Percentiles rank a stretch among this genome's conserved stretches.
phyloP scores from a whole-genome alignment of 2,797 vertebrate species.

The Myotis pilosus region DNA sequence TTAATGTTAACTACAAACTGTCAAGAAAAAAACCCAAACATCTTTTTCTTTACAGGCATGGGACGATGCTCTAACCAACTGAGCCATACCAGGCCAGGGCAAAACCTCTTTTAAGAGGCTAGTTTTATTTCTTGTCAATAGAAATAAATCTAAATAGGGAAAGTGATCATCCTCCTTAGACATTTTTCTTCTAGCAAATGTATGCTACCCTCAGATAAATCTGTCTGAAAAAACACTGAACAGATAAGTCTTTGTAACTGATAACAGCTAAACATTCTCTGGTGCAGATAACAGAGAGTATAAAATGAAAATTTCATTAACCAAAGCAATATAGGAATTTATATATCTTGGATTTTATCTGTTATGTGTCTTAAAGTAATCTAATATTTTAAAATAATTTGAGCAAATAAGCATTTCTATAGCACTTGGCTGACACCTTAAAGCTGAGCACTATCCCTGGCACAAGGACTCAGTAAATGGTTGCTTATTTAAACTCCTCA shows the following conservation, averaged over 20 bases:
- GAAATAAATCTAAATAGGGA: background rate
- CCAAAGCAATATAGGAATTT: background rate
- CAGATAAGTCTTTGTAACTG: background rate
- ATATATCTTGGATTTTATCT: background rate
- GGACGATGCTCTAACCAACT: background rate
- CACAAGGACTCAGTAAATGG: background rate
- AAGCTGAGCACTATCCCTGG: background rate
- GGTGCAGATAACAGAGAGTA: background rate
- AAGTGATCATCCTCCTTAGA: slow-evolving; percentile 12
- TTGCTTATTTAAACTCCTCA: background rate
- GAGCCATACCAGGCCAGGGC: background rate
- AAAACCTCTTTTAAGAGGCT: background rate
- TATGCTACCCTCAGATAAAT: background rate
- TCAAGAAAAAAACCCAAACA: background rate
- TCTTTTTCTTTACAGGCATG: background rate
- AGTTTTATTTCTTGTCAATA: slow-evolving; percentile 15
- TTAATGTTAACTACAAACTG: background rate
- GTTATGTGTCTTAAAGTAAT: background rate
- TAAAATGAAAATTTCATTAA: background rate
- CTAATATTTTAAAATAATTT: slow-evolving; percentile 27
- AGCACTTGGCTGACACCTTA: background rate
- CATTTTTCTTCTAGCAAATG: slow-evolving; percentile 13
- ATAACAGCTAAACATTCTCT: background rate
- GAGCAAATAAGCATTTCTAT: background rate
- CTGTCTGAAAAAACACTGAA: background rate